Conservation (phyloP, 2,113 vertebrate species). For the Etheostoma spectabile region DNA sequence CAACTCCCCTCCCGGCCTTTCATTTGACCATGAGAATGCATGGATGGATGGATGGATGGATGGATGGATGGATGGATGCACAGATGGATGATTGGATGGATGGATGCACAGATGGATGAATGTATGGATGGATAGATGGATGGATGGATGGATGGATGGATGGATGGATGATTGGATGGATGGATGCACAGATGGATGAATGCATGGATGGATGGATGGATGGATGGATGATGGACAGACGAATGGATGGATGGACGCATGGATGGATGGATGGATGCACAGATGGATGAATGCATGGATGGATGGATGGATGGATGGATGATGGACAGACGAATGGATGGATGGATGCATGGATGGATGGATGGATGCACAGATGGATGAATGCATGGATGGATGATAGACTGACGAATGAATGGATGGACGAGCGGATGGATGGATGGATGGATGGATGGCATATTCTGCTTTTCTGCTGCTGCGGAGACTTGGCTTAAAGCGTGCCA, state of each 20-base stretch:
- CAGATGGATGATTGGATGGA: no score
- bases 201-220: background rate
- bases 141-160: background rate
- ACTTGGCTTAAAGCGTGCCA: constrained; percentile 17
- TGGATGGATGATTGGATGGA: background rate
- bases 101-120: no score
- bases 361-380: background rate
- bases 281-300: no score
- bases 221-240: no score
- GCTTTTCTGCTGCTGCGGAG: background rate
- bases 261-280: background rate
- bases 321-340: no score
- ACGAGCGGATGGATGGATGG: background rate
- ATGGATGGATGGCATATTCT: background rate
- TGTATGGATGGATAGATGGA: no score
- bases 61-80: no score
- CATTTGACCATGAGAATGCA: no score
- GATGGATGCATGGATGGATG: background rate
- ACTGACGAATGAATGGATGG: background rate
- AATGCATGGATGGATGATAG: background rate
- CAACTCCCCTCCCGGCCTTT: no score
- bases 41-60: background rate
- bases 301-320: no score
- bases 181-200: background rate
- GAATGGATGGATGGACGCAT: background rate